Evolutionary conservation across 2,888 invertebrate species (phyloP), one percentile per base, ranked within the genome.

Genomic region (Drosophila aldrichi): DNA sequence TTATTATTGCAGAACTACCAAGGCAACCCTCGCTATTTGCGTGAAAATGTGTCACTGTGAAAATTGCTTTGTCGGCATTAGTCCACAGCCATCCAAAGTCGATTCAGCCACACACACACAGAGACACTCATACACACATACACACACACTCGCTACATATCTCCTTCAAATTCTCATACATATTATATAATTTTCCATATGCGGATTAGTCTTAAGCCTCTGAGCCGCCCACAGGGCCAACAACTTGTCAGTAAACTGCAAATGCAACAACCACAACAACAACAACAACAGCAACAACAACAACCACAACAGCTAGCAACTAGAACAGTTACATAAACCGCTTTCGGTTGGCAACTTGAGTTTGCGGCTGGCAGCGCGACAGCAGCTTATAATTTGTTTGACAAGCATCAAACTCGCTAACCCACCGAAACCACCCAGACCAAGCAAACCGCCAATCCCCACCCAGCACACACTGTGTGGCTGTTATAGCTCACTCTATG

Each of bases 161-260:
- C 41, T 52, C n/a, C 49, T 46, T 40, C 38, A 60, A 54, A 63
- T 69, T 58, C 64, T 61, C 63, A 76, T 76, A 58, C 74, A 82
- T 79, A 82, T 88, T 88, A 88, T 85, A 88, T 88, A 86, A 85
- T 88, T 88, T 83, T 74, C 86, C 82, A 83, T 88, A 88, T 83
- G 88, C 80, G 82, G 82, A 88, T 83, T 88, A 83, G 86, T 66
- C 57, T 51, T 79, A 74, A 77, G 79, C 79, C 62, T 41, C 46
- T 70, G 59, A 74, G 75, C 77, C 79, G 65, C 75, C 76, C 70
- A 62, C 65, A 70, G 61, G 75, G 70, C 64, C 64, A 70, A 43
- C 79, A 62, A 65, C 70, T 77, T 74, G 70, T 14, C 61, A 60
- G 58, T 64, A 48, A 61, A 59, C 64, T 79, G 69, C 74, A 74